Percentiles rank a stretch among this genome's conserved stretches.
phyloP scores from a whole-genome alignment of 2,888 invertebrate genomes.

The Latrodectus elegans region DNA sequence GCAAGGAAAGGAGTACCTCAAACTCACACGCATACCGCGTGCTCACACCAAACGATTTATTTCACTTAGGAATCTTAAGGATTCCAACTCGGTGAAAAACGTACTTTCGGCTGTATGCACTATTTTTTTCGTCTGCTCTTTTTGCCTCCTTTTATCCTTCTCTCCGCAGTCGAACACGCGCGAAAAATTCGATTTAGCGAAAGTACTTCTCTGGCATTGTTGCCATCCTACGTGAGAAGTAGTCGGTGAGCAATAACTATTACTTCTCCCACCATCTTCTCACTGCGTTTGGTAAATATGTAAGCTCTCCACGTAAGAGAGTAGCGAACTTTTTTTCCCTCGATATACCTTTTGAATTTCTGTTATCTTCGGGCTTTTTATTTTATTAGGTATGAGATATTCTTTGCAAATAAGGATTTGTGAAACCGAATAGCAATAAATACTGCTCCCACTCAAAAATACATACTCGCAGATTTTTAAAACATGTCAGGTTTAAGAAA shows the following conservation, averaged over 20 bases:
- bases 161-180: conserved; percentile 14
- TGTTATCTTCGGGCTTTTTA: too few species aligned
- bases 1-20: conserved; percentile 12
- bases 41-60: conserved; percentile 27
- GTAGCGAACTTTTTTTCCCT: too few species aligned
- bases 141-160: background rate
- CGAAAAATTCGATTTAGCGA: conserved; percentile 33
- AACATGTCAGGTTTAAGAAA: too few species aligned
- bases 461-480: too few species aligned
- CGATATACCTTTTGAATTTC: too few species aligned
- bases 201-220: conserved; percentile 18
- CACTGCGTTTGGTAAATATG: background rate
- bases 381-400: too few species aligned
- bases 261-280: background rate
- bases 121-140: background rate
- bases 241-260: background rate
- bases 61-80: conserved; percentile 29
- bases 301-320: background rate
- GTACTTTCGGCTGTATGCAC: background rate
- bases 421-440: too few species aligned
- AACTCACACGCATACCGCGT: conserved; percentile 37
- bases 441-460: too few species aligned
- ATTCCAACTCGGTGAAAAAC: too few species aligned
- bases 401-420: too few species aligned
- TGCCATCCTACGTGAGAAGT: conserved; percentile 21